Base-by-base conservation (phyloP, 92 coral and sea anemone genomes). In the Hydrozoanthus gracilis region DNA sequence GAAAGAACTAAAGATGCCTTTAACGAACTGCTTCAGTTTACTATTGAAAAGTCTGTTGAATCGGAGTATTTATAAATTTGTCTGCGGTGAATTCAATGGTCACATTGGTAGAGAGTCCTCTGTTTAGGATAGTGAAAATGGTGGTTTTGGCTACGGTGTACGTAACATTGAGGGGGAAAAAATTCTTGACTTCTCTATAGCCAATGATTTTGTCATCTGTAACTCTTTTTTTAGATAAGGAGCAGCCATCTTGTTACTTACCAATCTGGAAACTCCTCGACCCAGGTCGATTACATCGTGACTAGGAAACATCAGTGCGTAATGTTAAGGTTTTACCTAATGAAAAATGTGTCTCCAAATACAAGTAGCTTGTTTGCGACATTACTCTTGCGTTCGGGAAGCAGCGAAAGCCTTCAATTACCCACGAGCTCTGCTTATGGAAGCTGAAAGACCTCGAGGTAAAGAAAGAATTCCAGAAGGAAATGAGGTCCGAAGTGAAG, bases 141-240 rank as follows among this genome's bases (percentile, higher is more conserved):
- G 91, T 71, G 91, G 88, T 44, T 76, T 82, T 44, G 88, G 88
- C 72, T 82, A 7, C 73, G 88, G 91, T 4, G 48, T 20, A 76
- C 71, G 50, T 27, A 88, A 83, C 69, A 12, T 65, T 9, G 88
- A 88, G 49, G 84, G 91, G 27, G 84, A 83, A 73, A 58, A 85
- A 4, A 84, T 84, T 10, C 72, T 83, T 56, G 87, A 84, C 5
- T 72, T 84, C 18, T 52, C 80, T 17, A 70, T 35, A 62, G 87
- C 87, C 10, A 83, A 51, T 0, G 7, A 71, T 0, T 14, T 71
- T 50, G 84, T 60, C 68, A 83, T 83, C 4, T 50, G 65, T 7
- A 83, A 83, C 79, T 83, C 87, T 78, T 11, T 7, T 14, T 83
- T 83, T 48, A 17, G 71, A n/a, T 71, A 71, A 69, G 71, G 69